phyloP scores from a whole-genome alignment of 2,888 invertebrate genomes.

The Drosophila vallismaia region DNA sequence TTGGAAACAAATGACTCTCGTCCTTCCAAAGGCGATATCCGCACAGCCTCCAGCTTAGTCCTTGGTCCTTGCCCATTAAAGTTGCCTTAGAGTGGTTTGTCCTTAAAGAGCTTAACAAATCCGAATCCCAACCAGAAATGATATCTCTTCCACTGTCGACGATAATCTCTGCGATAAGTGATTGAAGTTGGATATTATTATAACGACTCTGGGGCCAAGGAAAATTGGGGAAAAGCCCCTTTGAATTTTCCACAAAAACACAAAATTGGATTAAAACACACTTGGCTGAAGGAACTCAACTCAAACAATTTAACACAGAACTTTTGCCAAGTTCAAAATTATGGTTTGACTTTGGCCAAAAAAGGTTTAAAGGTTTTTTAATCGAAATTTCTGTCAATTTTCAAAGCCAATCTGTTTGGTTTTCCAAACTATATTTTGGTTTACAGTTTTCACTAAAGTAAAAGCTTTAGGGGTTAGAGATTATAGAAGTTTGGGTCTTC shows the following conservation, averaged over 20 bases:
- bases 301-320: neutral
- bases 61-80: conserved; percentile 14
- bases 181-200: conserved; percentile 29
- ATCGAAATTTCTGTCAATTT: neutral
- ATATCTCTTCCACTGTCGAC: neutral
- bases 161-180: conserved; percentile 29
- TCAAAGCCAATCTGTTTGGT: too few species aligned
- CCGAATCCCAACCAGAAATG: neutral
- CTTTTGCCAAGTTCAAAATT: neutral
- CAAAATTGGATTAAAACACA: conserved; percentile 1
- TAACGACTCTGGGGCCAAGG: too few species aligned
- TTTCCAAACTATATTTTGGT: too few species aligned
- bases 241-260: neutral
- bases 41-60: neutral
- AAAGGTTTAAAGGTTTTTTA: neutral
- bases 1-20: conserved; percentile 71
- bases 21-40: conserved; percentile 13
- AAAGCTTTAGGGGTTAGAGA: too few species aligned
- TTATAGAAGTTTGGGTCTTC: too few species aligned
- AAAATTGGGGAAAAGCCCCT: neutral
- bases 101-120: conserved; percentile 12
- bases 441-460: too few species aligned
- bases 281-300: neutral
- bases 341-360: neutral
- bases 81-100: conserved; percentile 19